Conservation (phyloP, 1,140 invertebrate species). For the Microplitis demolitor region DNA sequence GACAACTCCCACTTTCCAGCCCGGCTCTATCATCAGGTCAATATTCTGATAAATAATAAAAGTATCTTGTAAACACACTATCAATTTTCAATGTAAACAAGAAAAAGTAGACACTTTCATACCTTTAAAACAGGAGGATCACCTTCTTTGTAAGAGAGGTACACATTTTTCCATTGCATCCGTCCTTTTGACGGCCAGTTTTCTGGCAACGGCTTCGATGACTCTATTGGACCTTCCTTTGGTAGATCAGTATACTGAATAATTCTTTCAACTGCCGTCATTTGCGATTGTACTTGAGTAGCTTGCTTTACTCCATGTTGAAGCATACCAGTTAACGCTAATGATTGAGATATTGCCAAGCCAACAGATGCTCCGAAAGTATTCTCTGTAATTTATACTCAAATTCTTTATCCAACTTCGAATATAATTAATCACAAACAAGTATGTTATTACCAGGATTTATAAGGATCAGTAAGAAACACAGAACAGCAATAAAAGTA, state of each 20-base stretch:
- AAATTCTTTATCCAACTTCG: too few relatives aligned
- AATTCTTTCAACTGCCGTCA: slow-evolving; percentile 83
- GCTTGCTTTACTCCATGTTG: slow-evolving; percentile 84
- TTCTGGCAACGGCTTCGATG: slow-evolving; percentile 54
- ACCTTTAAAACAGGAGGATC: slow-evolving; percentile 66
- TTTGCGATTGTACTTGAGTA: slow-evolving; percentile 73
- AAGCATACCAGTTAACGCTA: slow-evolving; percentile 79
- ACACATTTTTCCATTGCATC: slow-evolving; percentile 65
- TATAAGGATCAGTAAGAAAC: slow-evolving; percentile 56
- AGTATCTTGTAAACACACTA: background rate
- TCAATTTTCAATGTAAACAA: slow-evolving; percentile 15
- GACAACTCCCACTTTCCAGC: slow-evolving; percentile 77
- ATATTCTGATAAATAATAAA: slow-evolving; percentile 53
- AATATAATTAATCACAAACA: background rate
- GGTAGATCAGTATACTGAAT: slow-evolving; percentile 75
- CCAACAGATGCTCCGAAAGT: slow-evolving; percentile 71
- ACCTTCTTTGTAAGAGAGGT: slow-evolving; percentile 62
- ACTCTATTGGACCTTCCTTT: slow-evolving; percentile 60
- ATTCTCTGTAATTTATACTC: slow-evolving; percentile 36
- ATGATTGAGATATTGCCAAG: slow-evolving; percentile 81
- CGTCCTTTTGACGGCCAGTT: slow-evolving; percentile 76
- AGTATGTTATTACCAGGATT: slow-evolving; percentile 38
- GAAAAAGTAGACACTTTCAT: background rate
- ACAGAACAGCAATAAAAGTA: slow-evolving; percentile 42
- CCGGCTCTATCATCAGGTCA: slow-evolving; percentile 59